phyloP scores from a whole-genome alignment of 2,113 vertebrate species.

The Zosterops pallidus region DNA sequence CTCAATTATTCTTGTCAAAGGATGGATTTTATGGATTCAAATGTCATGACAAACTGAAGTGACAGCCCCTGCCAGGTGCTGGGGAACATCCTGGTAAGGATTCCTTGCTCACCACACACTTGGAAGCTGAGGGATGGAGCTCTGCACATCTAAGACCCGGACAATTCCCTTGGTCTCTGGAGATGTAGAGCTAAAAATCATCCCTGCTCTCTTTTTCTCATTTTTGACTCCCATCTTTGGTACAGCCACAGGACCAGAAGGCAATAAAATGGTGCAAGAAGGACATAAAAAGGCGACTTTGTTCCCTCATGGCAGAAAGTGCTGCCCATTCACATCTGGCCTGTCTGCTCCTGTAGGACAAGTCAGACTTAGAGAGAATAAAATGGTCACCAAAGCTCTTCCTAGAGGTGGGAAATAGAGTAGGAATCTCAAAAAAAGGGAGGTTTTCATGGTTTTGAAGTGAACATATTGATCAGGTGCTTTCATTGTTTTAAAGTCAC shows the following conservation, averaged over 20 bases:
- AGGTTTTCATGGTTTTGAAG: neutral
- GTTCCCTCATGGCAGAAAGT: neutral
- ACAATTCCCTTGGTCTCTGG: neutral
- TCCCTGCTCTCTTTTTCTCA: neutral
- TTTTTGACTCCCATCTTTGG: neutral
- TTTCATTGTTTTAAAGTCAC: neutral
- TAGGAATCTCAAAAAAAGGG: neutral
- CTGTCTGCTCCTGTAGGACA: neutral
- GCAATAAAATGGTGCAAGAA: neutral
- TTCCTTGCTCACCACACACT: fast-evolving
- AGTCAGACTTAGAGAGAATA: neutral
- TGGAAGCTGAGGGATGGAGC: neutral
- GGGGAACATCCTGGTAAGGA: neutral
- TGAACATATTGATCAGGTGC: neutral
- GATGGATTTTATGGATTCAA: neutral
- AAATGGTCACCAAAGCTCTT: neutral
- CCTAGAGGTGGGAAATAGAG: neutral
- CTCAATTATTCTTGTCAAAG: neutral
- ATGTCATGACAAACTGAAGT: fast-evolving
- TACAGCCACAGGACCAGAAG: neutral
- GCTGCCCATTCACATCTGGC: neutral
- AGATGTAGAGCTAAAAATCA: neutral
- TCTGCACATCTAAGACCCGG: neutral
- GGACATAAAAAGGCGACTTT: neutral
- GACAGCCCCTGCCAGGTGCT: neutral